A percentile compares a stretch with the other conserved stretches of the same genome.
Conservation (phyloP, 2,113 vertebrate genomes). For the Pagrus major region DNA sequence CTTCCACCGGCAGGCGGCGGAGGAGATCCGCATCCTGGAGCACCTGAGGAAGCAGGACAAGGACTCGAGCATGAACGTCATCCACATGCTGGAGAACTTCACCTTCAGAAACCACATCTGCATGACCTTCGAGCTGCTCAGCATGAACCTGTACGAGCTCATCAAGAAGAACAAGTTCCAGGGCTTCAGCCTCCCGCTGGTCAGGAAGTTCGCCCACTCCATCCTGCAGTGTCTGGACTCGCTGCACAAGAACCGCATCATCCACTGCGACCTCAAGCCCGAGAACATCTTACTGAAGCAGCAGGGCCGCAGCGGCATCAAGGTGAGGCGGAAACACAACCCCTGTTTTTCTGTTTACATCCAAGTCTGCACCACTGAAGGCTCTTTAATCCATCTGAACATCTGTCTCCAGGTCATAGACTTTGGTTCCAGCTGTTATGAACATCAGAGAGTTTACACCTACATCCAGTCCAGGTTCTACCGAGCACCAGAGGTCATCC, state of each 20-base stretch:
- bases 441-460: constrained; percentile 98
- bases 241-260: constrained; percentile 98
- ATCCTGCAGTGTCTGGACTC: constrained; percentile 98
- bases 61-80: constrained; percentile 97
- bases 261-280: constrained; percentile 99
- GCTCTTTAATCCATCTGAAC: background rate
- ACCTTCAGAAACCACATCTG: constrained; percentile 99
- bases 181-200: constrained; percentile 98
- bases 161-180: constrained; percentile 99
- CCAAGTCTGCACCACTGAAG: too few species aligned
- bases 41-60: constrained; percentile 98
- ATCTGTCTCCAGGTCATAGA: constrained; percentile 88
- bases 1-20: constrained; percentile 97
- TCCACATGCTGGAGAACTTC: constrained; percentile 99
- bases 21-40: constrained; percentile 98
- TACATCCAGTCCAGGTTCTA: constrained; percentile 99
- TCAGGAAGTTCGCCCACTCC: constrained; percentile 98
- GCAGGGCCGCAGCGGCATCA: constrained; percentile 98
- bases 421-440: constrained; percentile 98
- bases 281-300: constrained; percentile 99
- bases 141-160: constrained; percentile 99
- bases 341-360: too few species aligned
- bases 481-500: constrained; percentile 97
- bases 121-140: constrained; percentile 99
- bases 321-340: constrained; percentile 80